Evolutionary conservation across 1,140 invertebrate genomes (phyloP), one percentile per base, ranked within the genome.

Genomic region (Diuraphis noxia): DNA sequence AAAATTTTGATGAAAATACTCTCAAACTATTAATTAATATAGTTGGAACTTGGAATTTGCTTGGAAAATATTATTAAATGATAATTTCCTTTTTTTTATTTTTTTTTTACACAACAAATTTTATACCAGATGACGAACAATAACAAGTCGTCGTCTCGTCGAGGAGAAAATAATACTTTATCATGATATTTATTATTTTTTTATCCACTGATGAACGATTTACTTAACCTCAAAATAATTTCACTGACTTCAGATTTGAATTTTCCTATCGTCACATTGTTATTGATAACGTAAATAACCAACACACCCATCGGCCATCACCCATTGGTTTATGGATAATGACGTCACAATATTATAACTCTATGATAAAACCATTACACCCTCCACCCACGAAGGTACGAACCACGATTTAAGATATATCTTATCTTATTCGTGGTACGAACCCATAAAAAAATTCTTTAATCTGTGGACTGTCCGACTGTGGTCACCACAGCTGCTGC

Each of bases 171-270:
- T 86, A 25, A 7, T 79, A 40, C 10, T 38, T 81, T 38, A 81
- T 72, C 79, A 72, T 72, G 56, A 72, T 72, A 72, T 56, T 46
- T 30, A 56, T 30, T 8, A 52, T 63, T 72, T 72, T 72, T 25
- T 34, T 25, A 72, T 88, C 36, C 40, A 34, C 87, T 40, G 63
- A 77, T 88, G 87, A 43, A 41, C 30, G 30, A 88, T 88, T 41
- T 88, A 34, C 30, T 88, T 88, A 88, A 88, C 87, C 87, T 88
- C 38, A 88, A 88, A 88, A 41, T 77, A 1, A 4, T 41, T 88
- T n/a, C n/a, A n/a, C n/a, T n/a, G n/a, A n/a, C n/a, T n/a, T 25
- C 4, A 49, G 46, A 46, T 46, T 46, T 46, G 17, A 41, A 41
- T 41, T 34, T 72, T 72, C 9, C 43, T 88, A 77, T 34, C 21